phyloP scores from a whole-genome alignment of 2,797 vertebrate species.

The Catostomus latipinnis region DNA sequence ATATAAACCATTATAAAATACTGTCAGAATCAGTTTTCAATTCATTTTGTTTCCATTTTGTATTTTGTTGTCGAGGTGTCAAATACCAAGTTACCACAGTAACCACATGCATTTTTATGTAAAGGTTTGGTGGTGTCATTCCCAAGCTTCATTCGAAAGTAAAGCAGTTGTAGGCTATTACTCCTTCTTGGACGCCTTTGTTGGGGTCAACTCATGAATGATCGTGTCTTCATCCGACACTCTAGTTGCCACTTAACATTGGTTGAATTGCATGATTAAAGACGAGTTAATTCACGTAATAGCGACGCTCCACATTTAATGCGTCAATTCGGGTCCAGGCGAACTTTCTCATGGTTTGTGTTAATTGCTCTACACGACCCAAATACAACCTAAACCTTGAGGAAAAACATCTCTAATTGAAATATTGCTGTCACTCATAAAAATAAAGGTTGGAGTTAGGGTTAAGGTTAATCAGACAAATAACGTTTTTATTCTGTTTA shows the following conservation, averaged over 20 bases:
- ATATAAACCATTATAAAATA: too few relatives aligned
- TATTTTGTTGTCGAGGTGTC: too few relatives aligned
- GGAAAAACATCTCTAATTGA: not conserved
- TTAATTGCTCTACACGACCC: not conserved
- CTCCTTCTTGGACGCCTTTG: slow-evolving; percentile 61
- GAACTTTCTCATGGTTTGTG: not conserved
- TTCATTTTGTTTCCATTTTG: too few relatives aligned
- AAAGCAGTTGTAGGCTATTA: slow-evolving; percentile 17
- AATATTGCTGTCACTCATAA: not conserved
- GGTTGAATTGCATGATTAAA: too few relatives aligned
- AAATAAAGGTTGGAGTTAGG: too few relatives aligned
- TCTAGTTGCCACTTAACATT: slow-evolving; percentile 61
- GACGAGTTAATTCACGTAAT: not conserved
- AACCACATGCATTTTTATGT: too few relatives aligned
- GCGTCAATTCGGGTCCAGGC: slow-evolving; percentile 50
- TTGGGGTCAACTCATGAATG: slow-evolving; percentile 66
- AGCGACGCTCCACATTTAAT: slow-evolving; percentile 72
- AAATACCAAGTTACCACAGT: too few relatives aligned
- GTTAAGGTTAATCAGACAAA: too few relatives aligned
- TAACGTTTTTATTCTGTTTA: too few relatives aligned
- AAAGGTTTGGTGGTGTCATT: not conserved
- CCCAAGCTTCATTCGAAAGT: slow-evolving; percentile 25
- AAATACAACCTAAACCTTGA: not conserved
- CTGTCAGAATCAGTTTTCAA: too few relatives aligned
- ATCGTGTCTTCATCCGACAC: slow-evolving; percentile 74